phyloP scores from a whole-genome alignment of 1,140 invertebrate species.

The Potamilus streckersoni region DNA sequence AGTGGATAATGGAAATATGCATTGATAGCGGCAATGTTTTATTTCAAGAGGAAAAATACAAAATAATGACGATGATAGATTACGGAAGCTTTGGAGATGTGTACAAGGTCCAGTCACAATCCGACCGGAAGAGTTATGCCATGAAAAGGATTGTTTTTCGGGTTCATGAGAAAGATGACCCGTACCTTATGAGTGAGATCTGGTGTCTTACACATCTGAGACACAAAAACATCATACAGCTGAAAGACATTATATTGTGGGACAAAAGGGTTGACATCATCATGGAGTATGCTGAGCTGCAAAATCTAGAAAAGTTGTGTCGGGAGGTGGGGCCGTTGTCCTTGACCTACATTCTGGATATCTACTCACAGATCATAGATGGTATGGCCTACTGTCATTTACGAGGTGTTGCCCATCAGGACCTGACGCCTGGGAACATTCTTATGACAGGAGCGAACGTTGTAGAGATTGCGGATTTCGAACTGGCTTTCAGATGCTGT shows the following conservation, averaged over 20 bases:
- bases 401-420: slow-evolving; percentile 39
- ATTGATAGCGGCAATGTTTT: too few relatives aligned
- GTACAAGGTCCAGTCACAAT: slow-evolving; percentile 24
- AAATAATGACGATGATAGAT: slow-evolving; percentile 32
- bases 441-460: slow-evolving; percentile 28
- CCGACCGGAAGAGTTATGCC: slow-evolving; percentile 16
- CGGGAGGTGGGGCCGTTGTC: slow-evolving; percentile 10
- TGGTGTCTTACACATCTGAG: slow-evolving; percentile 36
- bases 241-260: slow-evolving; percentile 32
- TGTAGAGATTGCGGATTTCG: slow-evolving; percentile 49
- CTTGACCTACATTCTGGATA: slow-evolving; percentile 9
- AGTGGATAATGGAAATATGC: too few relatives aligned
- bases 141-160: slow-evolving; percentile 40
- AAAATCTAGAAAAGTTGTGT: slow-evolving; percentile 38
- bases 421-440: slow-evolving; percentile 48
- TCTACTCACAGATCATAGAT: slow-evolving; percentile 34
- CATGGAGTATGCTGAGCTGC: slow-evolving; percentile 45
- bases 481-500: slow-evolving; percentile 35
- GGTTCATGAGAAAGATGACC: slow-evolving; percentile 34
- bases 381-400: slow-evolving; percentile 43
- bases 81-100: slow-evolving; percentile 50
- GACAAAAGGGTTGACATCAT: slow-evolving; percentile 34
- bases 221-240: slow-evolving; percentile 33
- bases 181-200: slow-evolving; percentile 38
- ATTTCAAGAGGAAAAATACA: slow-evolving; percentile 18